phyloP scores from a whole-genome alignment of 2,797 vertebrate genomes.

The Discoglossus pictus region DNA sequence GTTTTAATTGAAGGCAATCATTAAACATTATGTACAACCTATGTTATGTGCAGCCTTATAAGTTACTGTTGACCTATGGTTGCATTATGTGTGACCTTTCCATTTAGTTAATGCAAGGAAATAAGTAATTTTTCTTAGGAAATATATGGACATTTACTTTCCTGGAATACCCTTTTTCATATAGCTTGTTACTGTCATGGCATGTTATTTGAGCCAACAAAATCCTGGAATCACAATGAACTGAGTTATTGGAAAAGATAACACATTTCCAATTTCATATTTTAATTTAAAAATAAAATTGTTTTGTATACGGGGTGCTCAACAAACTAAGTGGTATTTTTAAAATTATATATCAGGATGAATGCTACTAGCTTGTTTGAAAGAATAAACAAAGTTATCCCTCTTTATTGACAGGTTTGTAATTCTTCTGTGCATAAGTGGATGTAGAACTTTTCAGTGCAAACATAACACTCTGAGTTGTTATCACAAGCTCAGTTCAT shows the following conservation, averaged over 20 bases:
- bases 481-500: too few relatives aligned
- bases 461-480: too few relatives aligned
- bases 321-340: too few relatives aligned
- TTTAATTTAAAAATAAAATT: too few relatives aligned
- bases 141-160: conserved; percentile 28
- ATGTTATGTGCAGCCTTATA: conserved; percentile 23
- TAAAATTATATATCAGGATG: too few relatives aligned
- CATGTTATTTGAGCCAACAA: conserved; percentile 15
- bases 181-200: conserved; percentile 28
- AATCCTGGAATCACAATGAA: conserved; percentile 21
- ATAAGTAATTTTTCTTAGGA: conserved; percentile 28
- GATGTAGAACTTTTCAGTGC: too few relatives aligned
- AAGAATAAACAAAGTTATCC: too few relatives aligned
- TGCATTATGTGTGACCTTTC: conserved; percentile 34
- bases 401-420: conserved; percentile 17
- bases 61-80: conserved; percentile 18
- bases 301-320: too few relatives aligned
- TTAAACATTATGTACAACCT: background rate
- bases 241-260: background rate
- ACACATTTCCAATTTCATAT: too few relatives aligned
- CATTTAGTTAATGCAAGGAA: conserved; percentile 38
- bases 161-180: conserved; percentile 24
- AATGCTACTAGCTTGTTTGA: too few relatives aligned
- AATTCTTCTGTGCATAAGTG: too few relatives aligned
- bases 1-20: conserved; percentile 14